phyloP scores from a whole-genome alignment of 2,888 invertebrate genomes.

The Seira ritae region DNA sequence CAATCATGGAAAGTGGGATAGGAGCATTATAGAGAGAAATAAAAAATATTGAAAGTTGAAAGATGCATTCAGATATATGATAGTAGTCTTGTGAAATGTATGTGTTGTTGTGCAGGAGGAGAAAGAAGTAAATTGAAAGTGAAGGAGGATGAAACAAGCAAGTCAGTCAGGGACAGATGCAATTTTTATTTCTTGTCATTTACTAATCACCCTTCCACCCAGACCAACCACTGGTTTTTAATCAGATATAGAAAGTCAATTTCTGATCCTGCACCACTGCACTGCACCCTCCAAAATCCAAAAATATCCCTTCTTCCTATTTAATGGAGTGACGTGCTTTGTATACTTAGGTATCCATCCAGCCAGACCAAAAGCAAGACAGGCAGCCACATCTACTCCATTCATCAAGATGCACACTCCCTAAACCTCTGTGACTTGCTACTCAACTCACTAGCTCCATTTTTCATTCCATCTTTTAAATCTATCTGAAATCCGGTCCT shows the following conservation, averaged over 20 bases:
- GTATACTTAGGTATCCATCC: too few relatives aligned
- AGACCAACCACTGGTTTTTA: slow-evolving; percentile 69
- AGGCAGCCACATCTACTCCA: background rate
- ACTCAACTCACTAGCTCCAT: too few relatives aligned
- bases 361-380: too few relatives aligned
- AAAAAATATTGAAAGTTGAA: too few relatives aligned
- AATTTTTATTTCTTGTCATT: slow-evolving; percentile 71
- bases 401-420: background rate
- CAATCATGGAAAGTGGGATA: background rate
- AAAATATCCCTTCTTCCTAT: background rate
- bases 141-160: slow-evolving; percentile 1
- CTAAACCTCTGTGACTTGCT: slow-evolving; percentile 8
- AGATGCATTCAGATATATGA: too few relatives aligned
- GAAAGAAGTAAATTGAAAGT: slow-evolving; percentile 50
- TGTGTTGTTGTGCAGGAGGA: too few relatives aligned
- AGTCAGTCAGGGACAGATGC: slow-evolving; percentile 57
- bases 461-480: too few relatives aligned
- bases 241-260: slow-evolving; percentile 62
- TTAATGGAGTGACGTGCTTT: too few relatives aligned
- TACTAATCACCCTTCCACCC: slow-evolving; percentile 71
- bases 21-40: too few relatives aligned
- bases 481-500: too few relatives aligned
- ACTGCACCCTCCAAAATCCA: background rate
- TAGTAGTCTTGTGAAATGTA: too few relatives aligned
- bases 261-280: slow-evolving; percentile 14